Evolutionary conservation across 1,140 invertebrate species (phyloP), one percentile per base, ranked within the genome.

Genomic region (Sinonovacula constricta): DNA sequence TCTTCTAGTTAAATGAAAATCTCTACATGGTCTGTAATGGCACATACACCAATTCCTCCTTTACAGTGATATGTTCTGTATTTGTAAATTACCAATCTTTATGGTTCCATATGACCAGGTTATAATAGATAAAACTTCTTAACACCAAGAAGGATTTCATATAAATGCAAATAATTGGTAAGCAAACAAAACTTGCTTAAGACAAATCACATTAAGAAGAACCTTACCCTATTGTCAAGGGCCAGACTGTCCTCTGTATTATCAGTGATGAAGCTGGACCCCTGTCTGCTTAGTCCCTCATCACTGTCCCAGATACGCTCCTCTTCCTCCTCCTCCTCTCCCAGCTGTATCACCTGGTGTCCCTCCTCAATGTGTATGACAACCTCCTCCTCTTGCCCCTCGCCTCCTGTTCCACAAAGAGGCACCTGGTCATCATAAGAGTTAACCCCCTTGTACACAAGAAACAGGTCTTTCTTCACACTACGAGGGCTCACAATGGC

Each of bases 181-280:
- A n/a, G n/a, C n/a, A n/a, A n/a, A n/a, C n/a, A n/a, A n/a, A n/a
- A n/a, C n/a, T n/a, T n/a, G n/a, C n/a, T n/a, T n/a, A n/a, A n/a
- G n/a, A n/a, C n/a, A n/a, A n/a, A n/a, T n/a, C n/a, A n/a, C n/a
- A n/a, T n/a, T n/a, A n/a, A n/a, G n/a, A n/a, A n/a, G n/a, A n/a
- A 34, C 71, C 92, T 92, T 89, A 96, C 95, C 88, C 96, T 93
- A 90, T 98, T 99, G 10, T 88, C 85, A 39, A 89, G 66, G 10
- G 82, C 87, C 24, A 78, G 54, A 24, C 89, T 90, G 67, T 90
- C 87, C 36, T 89, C 88, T 1, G 88, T 89, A 72, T 85, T 86
- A 54, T 89, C 89, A 4, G 89, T 90, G 18, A 88, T 80, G 65
- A 88, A 88, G 71, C 88, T 89, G 12, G 88, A 90, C 0, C 86